Conservation (phyloP, 30 jellyfish, hydroid and myxozoan species). For the Hydractinia echinata region DNA sequence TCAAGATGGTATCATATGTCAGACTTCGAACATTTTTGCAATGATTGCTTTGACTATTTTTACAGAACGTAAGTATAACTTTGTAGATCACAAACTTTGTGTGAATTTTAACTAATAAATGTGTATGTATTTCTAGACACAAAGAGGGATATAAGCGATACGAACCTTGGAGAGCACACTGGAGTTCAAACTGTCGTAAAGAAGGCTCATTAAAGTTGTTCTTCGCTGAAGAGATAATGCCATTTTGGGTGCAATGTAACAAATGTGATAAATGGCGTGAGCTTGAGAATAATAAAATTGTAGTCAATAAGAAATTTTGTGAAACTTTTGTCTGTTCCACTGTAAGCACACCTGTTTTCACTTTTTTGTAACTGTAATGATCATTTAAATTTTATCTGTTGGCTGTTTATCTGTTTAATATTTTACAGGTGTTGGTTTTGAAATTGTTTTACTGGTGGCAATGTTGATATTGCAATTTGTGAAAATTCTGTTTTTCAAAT, state of each 20-base stretch:
- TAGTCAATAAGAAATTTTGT: constrained; percentile 10
- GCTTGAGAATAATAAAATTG: constrained; percentile 9
- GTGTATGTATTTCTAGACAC: constrained; percentile 41
- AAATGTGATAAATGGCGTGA: constrained; percentile 75
- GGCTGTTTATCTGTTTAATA: too few species aligned
- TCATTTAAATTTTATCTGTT: too few species aligned
- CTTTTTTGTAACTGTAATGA: not conserved
- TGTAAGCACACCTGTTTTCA: not conserved
- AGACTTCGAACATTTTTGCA: constrained; percentile 77
- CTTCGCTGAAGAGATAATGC: constrained; percentile 77
- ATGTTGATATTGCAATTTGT: too few species aligned
- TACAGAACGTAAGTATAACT: constrained; percentile 58
- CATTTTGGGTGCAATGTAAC: constrained; percentile 64
- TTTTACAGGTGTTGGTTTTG: too few species aligned
- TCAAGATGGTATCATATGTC: constrained; percentile 95
- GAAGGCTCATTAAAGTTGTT: constrained; percentile 65
- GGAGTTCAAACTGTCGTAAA: constrained; percentile 66
- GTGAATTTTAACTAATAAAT: not conserved
- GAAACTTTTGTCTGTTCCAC: constrained; percentile 20
- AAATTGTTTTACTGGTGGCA: not conserved
- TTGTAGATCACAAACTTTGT: not conserved
- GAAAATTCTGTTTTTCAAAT: too few species aligned
- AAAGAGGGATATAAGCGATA: constrained; percentile 58
- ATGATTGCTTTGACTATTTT: constrained; percentile 72
- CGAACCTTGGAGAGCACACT: constrained; percentile 68